Conservation (phyloP, 1,140 invertebrate genomes). For the Panulirus ornatus region DNA sequence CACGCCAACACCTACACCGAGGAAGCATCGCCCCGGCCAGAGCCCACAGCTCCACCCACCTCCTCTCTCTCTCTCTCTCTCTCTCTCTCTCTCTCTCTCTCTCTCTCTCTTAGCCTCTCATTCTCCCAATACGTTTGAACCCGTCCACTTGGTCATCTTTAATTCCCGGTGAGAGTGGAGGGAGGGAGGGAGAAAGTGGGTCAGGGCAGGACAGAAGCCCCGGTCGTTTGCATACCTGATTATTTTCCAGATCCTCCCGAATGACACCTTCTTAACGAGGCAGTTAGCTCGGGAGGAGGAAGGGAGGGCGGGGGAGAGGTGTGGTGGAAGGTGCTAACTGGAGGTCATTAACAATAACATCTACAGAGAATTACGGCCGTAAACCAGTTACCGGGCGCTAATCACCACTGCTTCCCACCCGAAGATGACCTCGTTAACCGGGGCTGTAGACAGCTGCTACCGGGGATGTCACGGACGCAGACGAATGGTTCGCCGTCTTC, state of each 20-base stretch:
- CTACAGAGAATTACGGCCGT: neutral
- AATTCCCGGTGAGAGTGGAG: neutral
- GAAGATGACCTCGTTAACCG: neutral
- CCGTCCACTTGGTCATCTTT: slow-evolving; percentile 11
- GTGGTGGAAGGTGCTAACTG: neutral
- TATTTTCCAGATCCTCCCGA: neutral
- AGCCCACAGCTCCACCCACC: neutral
- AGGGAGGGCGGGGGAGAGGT: too few species aligned
- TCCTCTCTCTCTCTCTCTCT: neutral
- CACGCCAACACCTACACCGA: neutral
- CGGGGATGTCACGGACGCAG: too few species aligned
- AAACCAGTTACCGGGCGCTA: neutral
- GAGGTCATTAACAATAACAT: neutral
- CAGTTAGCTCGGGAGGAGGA: neutral
- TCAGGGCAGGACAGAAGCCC: neutral
- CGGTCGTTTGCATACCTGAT: neutral
- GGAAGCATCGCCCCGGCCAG: neutral
- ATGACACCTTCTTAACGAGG: neutral
- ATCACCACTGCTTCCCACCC: neutral
- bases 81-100: too few species aligned
- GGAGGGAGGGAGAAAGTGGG: neutral
- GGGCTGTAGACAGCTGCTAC: neutral
- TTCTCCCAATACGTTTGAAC: neutral
- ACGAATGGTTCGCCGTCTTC: too few species aligned
- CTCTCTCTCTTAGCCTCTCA: neutral